These are phyloP conservation scores for Apteryx owenii DNA, from an alignment of 2,113 vertebrate genomes.

Conservation along the genomic window DNA sequence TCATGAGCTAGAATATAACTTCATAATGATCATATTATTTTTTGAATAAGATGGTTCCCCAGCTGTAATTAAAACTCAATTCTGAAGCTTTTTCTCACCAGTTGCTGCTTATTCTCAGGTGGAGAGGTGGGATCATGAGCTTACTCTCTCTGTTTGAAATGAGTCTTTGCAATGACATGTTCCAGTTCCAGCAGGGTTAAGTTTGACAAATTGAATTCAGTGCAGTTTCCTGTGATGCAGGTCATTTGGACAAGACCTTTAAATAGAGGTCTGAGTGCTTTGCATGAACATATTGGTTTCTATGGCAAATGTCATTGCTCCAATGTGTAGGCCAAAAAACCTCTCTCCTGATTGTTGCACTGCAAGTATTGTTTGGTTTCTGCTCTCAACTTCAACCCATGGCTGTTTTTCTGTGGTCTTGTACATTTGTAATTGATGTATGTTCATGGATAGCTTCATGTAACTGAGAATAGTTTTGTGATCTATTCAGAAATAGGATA, in stretches of 20 bases:
- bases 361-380: neutral
- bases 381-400: neutral
- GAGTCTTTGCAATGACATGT: neutral
- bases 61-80: neutral
- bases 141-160: neutral
- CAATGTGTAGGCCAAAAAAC: neutral
- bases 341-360: neutral
- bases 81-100: neutral
- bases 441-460: neutral
- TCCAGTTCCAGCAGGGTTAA: neutral
- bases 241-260: neutral
- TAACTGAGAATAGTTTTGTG: neutral
- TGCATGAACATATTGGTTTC: neutral
- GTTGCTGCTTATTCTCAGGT: neutral
- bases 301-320: rapidly evolving
- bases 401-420: neutral
- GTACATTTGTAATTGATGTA: neutral
- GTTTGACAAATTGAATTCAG: neutral
- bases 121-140: neutral
- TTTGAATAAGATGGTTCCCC: neutral
- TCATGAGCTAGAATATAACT: slow-evolving; percentile 2
- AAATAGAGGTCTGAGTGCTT: neutral
- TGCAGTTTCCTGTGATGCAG: neutral
- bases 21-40: neutral
- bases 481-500: neutral